Conservation (phyloP, 1,140 invertebrate genomes). For the Bathynomus jamesi region DNA sequence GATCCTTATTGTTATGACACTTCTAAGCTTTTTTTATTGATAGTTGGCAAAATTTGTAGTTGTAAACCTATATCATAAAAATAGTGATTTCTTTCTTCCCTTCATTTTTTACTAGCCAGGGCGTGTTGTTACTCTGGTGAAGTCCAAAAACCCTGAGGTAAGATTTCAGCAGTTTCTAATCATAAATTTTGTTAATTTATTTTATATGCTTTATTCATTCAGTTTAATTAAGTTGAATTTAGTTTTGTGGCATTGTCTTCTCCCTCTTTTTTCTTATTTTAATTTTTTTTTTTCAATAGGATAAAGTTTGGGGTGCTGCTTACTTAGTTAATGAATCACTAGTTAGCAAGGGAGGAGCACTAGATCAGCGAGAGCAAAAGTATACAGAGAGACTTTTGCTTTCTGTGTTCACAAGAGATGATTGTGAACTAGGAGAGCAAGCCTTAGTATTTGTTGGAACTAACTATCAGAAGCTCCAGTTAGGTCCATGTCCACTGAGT, state of each 20-base stretch:
- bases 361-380: constrained; percentile 37
- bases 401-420: constrained; percentile 8
- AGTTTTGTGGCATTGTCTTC: too few relatives aligned
- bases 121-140: constrained; percentile 75
- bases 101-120: too few relatives aligned
- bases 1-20: too few relatives aligned
- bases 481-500: constrained; percentile 61
- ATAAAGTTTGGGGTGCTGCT: constrained; percentile 37
- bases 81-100: too few relatives aligned
- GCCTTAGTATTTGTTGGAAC: constrained; percentile 65
- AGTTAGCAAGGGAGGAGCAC: constrained; percentile 10
- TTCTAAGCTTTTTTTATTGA: too few relatives aligned
- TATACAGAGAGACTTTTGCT: constrained; percentile 21
- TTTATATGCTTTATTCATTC: constrained; percentile 8
- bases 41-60: too few relatives aligned
- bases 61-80: too few relatives aligned
- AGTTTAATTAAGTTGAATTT: too few relatives aligned
- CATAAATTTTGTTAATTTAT: constrained; percentile 11
- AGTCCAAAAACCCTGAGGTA: constrained; percentile 54
- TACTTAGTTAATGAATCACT: constrained; percentile 37
- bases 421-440: neutral
- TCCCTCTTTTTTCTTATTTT: too few relatives aligned
- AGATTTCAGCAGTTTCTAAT: constrained; percentile 38
- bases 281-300: constrained; percentile 22
- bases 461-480: constrained; percentile 63